Base-by-base conservation (phyloP, 2,797 vertebrate species). In the Tokudaia tokunoshimensis region DNA sequence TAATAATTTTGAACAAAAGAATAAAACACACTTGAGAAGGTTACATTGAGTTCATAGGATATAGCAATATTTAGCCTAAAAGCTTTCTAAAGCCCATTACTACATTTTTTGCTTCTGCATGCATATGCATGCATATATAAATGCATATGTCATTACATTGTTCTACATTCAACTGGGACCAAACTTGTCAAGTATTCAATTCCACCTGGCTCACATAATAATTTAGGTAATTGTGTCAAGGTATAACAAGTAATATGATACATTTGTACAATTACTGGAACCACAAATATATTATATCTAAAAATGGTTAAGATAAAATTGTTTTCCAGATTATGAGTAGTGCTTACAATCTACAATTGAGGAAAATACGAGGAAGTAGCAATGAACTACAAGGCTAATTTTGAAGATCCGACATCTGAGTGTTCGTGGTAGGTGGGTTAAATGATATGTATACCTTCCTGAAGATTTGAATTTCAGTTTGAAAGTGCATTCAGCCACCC, bases 1-100 rank as follows among this genome's bases (percentile, higher is more conserved):
- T 91, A 61, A 96, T 91, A 92, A 79, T 79, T 96, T 81, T 47
- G 34, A 95, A 50, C 59, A 96, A 96, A 95, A 79, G 94, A 84
- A 91, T 94, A 81, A 95, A 95, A 91, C 15, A 84, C 37, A 97
- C 12, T 70, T 78, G 41, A 93, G 26, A 91, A 84, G 50, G 52
- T 94, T 95, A 90, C 67, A 34, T 24, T 97, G 82, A 92, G 26
- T 96, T 80, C 55, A 78, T 29, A 75, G 14, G 19, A 72, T 63
- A 63, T 76, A 34, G 17, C 74, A 94, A 63, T 86, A 14, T 80
- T 92, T 75, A 91, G 31, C 41, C 34, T 92, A 89, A 89, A 95
- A 86, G n/a, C 31, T 86, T 92, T 75, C 52, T 52, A 61, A 91
- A 95, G 47, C 1, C 11, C 52, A 41, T 89, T 89, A 80, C 57